Base-by-base conservation (phyloP, 2,797 vertebrate species). In the Alauda arvensis region DNA sequence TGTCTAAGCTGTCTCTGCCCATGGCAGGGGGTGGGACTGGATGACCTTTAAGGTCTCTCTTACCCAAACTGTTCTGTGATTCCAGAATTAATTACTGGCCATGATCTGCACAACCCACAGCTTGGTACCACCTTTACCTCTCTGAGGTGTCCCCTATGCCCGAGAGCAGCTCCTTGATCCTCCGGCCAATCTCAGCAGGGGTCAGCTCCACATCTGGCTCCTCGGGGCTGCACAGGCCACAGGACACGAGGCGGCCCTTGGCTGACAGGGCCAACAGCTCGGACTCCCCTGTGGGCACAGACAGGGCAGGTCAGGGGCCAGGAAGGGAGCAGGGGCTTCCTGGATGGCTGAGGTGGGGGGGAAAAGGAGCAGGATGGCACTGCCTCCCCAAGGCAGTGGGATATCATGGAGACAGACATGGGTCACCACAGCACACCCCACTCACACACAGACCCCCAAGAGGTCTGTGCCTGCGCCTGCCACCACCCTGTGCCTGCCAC, bases 61-160 rank as follows among this genome's bases (percentile, higher is more conserved):
- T 14, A 56, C 17, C 3, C 62, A 56, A 87, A 80, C 23, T 49
- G 31, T 24, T 66, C 34, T 21, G 5, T 14, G 42, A 42, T 28
- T 49, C 49, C 34, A 26, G n/a, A 48, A 56, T 55, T 43, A 37
- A 43, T 37, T 56, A 43, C 42, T 16, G n/a, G 15, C 61, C 52
- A 7, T 18, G 62, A 42, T 34, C 45, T 37, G 42, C 42, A 49
- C 28, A 16, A 33, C 10, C 14, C 69, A 18, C 12, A 69, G 56
- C 39, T 8, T 4, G 1, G 29, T 40, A 37, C 37, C 76, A 55
- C 57, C 59, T 48, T 40, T 92, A 99, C 99, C 98, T 98, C 92
- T 99, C 98, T 1, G 98, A 99, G 55, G 98, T 96, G 6, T 98
- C 97, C 65, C 98, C 98, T 2, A 99, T 99, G 21, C 98, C 97